Evolutionary conservation across 1,140 invertebrate species (phyloP).

Genomic region (Drosophila arawakana): DNA sequence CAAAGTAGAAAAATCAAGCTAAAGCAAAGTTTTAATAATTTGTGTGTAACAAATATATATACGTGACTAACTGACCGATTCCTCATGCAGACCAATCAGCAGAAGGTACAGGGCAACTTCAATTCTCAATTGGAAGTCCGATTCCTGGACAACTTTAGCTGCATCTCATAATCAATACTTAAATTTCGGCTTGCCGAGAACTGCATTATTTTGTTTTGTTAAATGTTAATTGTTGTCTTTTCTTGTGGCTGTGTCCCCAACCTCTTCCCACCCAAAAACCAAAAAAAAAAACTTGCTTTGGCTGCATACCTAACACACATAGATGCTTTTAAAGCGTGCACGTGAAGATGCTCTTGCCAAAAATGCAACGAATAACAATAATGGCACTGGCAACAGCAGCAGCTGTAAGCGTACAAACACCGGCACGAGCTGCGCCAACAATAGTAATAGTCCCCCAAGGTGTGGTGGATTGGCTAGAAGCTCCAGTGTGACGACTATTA

Average conservation of each 20-base stretch:
- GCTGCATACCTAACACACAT: constrained; percentile 55
- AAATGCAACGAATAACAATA: constrained; percentile 35
- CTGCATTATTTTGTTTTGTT: constrained; percentile 2
- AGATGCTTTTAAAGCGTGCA: constrained; percentile 84
- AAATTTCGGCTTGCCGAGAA: not conserved
- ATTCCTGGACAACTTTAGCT: not conserved
- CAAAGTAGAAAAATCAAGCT: no score
- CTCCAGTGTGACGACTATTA: constrained; percentile 54
- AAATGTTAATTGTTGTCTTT: constrained; percentile 15
- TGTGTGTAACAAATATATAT: no score
- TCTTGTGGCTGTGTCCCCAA: constrained; percentile 19
- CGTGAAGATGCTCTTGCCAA: constrained; percentile 69
- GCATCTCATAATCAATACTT: not conserved
- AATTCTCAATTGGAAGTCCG: no score
- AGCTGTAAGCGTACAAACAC: constrained; percentile 51
- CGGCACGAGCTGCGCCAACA: constrained; percentile 16
- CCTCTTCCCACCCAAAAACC: no score
- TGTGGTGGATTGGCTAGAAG: constrained; percentile 19
- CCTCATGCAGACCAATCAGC: no score
- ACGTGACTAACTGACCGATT: no score
- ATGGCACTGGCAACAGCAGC: constrained; percentile 25
- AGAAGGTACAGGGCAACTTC: no score
- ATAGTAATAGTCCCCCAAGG: constrained; percentile 31
- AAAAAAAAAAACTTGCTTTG: constrained; percentile 17
- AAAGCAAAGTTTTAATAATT: no score